Evolutionary conservation across 2,797 vertebrate genomes (phyloP).

Genomic region (Choloepus didactylus): DNA sequence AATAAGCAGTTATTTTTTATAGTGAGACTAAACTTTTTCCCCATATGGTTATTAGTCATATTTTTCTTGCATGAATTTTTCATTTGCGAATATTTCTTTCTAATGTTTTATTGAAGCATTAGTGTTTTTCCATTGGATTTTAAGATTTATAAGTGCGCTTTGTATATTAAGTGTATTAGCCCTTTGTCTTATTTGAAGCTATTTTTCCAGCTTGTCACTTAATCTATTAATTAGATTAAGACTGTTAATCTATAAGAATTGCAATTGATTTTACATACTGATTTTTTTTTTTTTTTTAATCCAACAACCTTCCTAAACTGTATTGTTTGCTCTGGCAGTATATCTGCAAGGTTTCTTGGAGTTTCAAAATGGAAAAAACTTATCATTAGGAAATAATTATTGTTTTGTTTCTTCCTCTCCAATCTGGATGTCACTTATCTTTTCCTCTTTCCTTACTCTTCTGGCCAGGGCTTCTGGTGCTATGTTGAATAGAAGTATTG

Average conservation of each 20-base stretch:
- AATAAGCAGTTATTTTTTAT: constrained; percentile 12
- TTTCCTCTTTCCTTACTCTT: background rate
- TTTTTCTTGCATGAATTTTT: constrained; percentile 20
- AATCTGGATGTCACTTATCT: background rate
- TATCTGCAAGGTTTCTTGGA: constrained; percentile 47
- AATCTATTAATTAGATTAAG: background rate
- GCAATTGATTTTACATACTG: constrained; percentile 31
- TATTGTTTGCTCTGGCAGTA: constrained; percentile 48
- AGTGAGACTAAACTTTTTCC: background rate
- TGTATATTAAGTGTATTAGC: background rate
- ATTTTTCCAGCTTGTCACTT: background rate
- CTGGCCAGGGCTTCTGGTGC: background rate
- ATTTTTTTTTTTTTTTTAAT: background rate
- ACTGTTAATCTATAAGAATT: constrained; percentile 32
- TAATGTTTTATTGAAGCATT: background rate
- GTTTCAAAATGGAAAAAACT: constrained; percentile 32
- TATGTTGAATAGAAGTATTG: background rate
- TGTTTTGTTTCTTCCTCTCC: constrained; percentile 56
- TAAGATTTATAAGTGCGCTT: constrained; percentile 44
- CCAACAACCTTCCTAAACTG: background rate
- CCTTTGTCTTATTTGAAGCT: constrained; percentile 38
- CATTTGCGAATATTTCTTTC: background rate
- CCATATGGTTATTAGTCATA: background rate
- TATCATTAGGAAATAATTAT: constrained; percentile 12
- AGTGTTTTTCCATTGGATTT: background rate